These are phyloP conservation scores for Nephrotoma guestfalica DNA, from an alignment of 2,888 invertebrate species.

Conservation along the genomic window DNA sequence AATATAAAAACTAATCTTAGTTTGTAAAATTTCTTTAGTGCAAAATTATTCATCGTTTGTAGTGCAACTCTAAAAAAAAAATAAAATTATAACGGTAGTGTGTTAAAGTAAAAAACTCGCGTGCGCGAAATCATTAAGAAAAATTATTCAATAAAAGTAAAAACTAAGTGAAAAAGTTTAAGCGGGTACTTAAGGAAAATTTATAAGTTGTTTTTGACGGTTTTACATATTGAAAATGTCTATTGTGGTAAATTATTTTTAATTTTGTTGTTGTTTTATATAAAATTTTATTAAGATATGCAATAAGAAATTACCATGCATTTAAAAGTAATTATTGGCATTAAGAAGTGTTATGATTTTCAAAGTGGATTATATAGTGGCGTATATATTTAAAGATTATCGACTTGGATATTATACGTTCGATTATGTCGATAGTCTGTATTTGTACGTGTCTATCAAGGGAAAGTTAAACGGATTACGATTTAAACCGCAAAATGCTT, in stretches of 20 bases:
- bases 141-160: background rate
- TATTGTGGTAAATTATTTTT: background rate
- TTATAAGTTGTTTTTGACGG: background rate
- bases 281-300: background rate
- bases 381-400: background rate
- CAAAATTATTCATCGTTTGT: background rate
- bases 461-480: background rate
- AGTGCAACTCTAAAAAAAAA: background rate
- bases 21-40: background rate
- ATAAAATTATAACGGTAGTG: background rate
- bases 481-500: background rate
- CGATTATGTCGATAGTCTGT: background rate
- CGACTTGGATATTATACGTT: background rate
- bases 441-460: background rate
- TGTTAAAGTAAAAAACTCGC: background rate
- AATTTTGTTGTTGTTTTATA: background rate
- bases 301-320: background rate
- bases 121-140: background rate
- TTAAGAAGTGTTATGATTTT: background rate
- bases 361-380: background rate
- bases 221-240: background rate
- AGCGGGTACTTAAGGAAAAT: background rate
- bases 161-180: background rate
- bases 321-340: background rate
- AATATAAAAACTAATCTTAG: conserved; percentile 1